Percentiles rank a stretch among this genome's conserved stretches.
phyloP scores from a whole-genome alignment of 2,888 invertebrate genomes.

The Pheosia gnoma region DNA sequence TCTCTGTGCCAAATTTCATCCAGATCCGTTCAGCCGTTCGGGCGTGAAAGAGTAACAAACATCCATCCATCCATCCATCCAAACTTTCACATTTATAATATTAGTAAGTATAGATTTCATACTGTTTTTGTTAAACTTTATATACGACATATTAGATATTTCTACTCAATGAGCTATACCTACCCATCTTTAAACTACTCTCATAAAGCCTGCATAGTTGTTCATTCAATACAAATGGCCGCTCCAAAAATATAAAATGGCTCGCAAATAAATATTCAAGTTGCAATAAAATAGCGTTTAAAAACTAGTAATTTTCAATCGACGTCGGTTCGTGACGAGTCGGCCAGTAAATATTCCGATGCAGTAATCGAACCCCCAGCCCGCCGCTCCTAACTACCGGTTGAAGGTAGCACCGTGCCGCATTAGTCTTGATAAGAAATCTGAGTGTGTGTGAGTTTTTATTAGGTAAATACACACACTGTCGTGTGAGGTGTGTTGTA shows the following conservation, averaged over 20 bases:
- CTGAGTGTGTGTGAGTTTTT: slow-evolving; percentile 7
- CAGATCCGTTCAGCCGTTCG: too few relatives aligned
- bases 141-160: too few relatives aligned
- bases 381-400: slow-evolving; percentile 21
- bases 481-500: too few relatives aligned
- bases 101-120: too few relatives aligned
- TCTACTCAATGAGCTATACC: too few relatives aligned
- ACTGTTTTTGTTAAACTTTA: too few relatives aligned
- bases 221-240: slow-evolving; percentile 6
- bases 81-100: too few relatives aligned
- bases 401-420: slow-evolving; percentile 21
- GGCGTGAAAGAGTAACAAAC: too few relatives aligned
- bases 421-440: slow-evolving; percentile 15
- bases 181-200: too few relatives aligned
- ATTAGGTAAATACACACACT: not conserved
- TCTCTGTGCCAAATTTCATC: too few relatives aligned
- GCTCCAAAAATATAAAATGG: slow-evolving; percentile 7
- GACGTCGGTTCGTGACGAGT: slow-evolving; percentile 51
- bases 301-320: slow-evolving; percentile 49
- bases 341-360: slow-evolving; percentile 48
- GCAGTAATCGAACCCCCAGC: slow-evolving; percentile 51
- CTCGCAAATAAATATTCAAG: slow-evolving; percentile 7
- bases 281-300: slow-evolving; percentile 42
- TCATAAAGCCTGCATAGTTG: too few relatives aligned
- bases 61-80: too few relatives aligned